A percentile compares a stretch with the other conserved stretches of the same genome.
Evolutionary conservation across 2,113 vertebrate species (phyloP).

Genomic region (Cyphomyrus discorhynchus): DNA sequence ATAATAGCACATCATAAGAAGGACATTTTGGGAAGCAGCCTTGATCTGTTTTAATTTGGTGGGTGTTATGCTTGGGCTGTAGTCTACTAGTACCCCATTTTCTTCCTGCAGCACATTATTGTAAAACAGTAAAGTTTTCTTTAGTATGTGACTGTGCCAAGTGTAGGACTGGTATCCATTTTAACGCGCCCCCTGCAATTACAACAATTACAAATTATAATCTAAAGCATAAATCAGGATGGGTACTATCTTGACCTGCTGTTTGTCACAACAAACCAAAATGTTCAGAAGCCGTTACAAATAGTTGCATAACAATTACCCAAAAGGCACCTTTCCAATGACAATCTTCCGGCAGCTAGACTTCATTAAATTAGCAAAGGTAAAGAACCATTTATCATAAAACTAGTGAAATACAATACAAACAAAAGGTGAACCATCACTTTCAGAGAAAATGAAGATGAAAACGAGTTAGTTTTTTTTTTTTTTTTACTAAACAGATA

Average conservation of each 20-base stretch:
- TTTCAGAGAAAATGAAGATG: neutral
- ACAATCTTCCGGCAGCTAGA: neutral
- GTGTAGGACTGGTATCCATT: neutral
- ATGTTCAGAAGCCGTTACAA: neutral
- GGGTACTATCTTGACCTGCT: neutral
- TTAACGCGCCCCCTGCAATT: neutral
- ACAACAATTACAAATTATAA: neutral
- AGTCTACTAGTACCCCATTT: neutral
- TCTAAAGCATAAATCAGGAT: neutral
- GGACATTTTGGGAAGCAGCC: neutral
- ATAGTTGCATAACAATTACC: slow-evolving; percentile 3
- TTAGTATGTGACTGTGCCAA: neutral
- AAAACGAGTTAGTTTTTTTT: neutral
- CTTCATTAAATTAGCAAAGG: neutral
- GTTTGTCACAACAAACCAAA: neutral
- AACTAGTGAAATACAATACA: neutral
- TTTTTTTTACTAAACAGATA: neutral
- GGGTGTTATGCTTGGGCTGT: neutral
- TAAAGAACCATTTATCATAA: neutral
- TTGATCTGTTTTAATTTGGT: neutral
- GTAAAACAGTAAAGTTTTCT: neutral
- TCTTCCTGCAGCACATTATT: neutral
- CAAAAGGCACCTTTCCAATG: neutral
- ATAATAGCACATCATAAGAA: neutral
- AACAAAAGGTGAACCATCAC: neutral